Conservation (phyloP, 2,888 invertebrate genomes). For the Netelia inedita region DNA sequence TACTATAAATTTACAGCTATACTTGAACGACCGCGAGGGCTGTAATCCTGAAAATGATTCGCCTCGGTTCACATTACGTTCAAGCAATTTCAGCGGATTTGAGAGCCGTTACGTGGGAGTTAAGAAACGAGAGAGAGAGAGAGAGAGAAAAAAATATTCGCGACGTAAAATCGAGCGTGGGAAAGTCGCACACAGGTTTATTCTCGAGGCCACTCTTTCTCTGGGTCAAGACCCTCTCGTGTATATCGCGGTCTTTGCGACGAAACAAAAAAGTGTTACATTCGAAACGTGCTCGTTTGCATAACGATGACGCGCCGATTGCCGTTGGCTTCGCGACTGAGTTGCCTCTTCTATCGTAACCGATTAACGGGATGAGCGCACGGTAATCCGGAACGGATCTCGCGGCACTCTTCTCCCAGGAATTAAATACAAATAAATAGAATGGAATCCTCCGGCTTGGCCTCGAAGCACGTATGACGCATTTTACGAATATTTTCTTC, state of each 20-base stretch:
- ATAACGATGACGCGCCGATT: slow-evolving; percentile 65
- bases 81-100: slow-evolving; percentile 42
- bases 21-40: slow-evolving; percentile 32
- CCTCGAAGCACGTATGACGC: neutral
- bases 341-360: slow-evolving; percentile 55
- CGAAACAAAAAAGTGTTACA: slow-evolving; percentile 50
- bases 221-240: slow-evolving; percentile 66
- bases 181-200: slow-evolving; percentile 62
- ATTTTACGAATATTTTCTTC: neutral
- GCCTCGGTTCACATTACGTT: slow-evolving; percentile 25
- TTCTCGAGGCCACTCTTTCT: slow-evolving; percentile 67
- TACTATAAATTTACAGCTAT: slow-evolving; percentile 64
- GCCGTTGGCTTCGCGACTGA: slow-evolving; percentile 51
- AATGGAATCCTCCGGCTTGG: neutral
- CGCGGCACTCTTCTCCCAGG: neutral
- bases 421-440: neutral
- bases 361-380: slow-evolving; percentile 62
- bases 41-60: neutral
- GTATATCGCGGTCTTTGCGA: slow-evolving; percentile 18
- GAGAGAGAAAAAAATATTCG: slow-evolving; percentile 39
- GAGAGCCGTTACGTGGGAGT: slow-evolving; percentile 49
- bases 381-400: slow-evolving; percentile 57
- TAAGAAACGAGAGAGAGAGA: slow-evolving; percentile 11
- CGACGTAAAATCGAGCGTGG: slow-evolving; percentile 71
- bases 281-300: slow-evolving; percentile 61